Percentiles rank a stretch among this genome's conserved stretches.
Conservation (phyloP, 2,888 invertebrate genomes). For the Yponomeuta cagnagella region DNA sequence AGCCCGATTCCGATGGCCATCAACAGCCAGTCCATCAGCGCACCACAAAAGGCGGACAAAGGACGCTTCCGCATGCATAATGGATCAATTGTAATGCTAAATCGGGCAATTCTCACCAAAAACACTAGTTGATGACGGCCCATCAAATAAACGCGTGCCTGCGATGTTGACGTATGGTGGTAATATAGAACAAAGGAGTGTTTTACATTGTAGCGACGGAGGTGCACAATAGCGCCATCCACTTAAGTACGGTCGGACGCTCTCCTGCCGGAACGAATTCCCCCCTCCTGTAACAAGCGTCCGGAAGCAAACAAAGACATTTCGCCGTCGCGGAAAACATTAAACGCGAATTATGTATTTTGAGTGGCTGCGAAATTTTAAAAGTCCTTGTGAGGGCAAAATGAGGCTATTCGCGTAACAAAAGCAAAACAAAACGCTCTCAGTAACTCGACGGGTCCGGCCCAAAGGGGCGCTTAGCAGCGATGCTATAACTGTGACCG, state of each 20-base stretch:
- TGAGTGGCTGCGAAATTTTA: slow-evolving; percentile 35
- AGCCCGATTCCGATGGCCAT: not conserved
- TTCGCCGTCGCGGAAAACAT: slow-evolving; percentile 54
- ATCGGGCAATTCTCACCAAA: slow-evolving; percentile 14
- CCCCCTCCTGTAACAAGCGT: slow-evolving; percentile 62
- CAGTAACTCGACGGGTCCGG: not conserved
- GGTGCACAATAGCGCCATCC: slow-evolving; percentile 52
- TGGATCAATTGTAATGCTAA: slow-evolving; percentile 12
- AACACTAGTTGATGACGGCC: slow-evolving; percentile 34
- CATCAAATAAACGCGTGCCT: slow-evolving; percentile 56
- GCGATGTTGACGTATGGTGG: slow-evolving; percentile 56
- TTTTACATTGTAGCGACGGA: slow-evolving; percentile 50
- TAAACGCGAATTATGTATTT: slow-evolving; percentile 27
- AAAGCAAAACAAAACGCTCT: not conserved
- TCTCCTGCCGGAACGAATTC: slow-evolving; percentile 56
- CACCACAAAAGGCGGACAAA: slow-evolving; percentile 2
- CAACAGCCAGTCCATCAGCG: not conserved
- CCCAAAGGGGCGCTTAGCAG: not conserved
- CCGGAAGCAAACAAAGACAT: slow-evolving; percentile 63
- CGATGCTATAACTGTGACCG: slow-evolving; percentile 1
- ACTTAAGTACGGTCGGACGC: slow-evolving; percentile 63
- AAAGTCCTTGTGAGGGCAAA: slow-evolving; percentile 30
- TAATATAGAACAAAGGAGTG: slow-evolving; percentile 62
- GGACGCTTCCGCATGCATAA: slow-evolving; percentile 3
- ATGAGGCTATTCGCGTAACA: slow-evolving; percentile 15